Evolutionary conservation across 2,888 invertebrate genomes (phyloP).

Genomic region (Melinopterus prodromus): DNA sequence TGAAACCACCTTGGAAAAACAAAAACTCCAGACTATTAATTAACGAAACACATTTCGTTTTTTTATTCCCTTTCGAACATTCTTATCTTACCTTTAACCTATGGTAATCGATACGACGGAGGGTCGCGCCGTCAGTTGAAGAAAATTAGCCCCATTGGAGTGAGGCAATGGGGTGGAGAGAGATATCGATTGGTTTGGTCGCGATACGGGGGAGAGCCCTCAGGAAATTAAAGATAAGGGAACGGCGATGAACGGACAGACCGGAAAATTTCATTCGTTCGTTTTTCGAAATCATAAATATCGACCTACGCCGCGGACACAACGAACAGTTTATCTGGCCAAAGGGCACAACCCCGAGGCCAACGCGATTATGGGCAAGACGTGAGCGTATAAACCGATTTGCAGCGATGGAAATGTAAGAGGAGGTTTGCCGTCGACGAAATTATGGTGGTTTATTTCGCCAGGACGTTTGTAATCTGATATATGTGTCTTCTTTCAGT

Average conservation of each 20-base stretch:
- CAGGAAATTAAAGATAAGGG: conserved; percentile 4
- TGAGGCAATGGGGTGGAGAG: not conserved
- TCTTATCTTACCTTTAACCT: conserved; percentile 25
- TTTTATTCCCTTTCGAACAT: conserved; percentile 13
- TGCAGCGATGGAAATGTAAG: too few species aligned
- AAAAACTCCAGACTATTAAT: too few species aligned
- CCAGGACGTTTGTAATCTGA: too few species aligned
- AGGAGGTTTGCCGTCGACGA: too few species aligned
- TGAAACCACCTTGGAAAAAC: too few species aligned
- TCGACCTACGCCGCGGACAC: not conserved
- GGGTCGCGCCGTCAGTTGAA: not conserved
- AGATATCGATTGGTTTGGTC: not conserved
- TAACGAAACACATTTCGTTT: too few species aligned
- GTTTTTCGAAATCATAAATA: not conserved
- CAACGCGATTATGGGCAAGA: too few species aligned
- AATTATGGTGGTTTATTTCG: too few species aligned
- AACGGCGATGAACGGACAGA: not conserved
- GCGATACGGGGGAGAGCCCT: not conserved
- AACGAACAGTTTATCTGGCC: too few species aligned
- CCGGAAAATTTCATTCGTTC: not conserved
- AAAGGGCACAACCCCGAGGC: too few species aligned
- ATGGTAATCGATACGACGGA: not conserved
- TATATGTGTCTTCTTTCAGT: too few species aligned
- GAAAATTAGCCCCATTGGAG: not conserved
- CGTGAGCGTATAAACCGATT: too few species aligned